phyloP scores from a whole-genome alignment of 2,113 vertebrate species.

The Sinosuthora webbiana region DNA sequence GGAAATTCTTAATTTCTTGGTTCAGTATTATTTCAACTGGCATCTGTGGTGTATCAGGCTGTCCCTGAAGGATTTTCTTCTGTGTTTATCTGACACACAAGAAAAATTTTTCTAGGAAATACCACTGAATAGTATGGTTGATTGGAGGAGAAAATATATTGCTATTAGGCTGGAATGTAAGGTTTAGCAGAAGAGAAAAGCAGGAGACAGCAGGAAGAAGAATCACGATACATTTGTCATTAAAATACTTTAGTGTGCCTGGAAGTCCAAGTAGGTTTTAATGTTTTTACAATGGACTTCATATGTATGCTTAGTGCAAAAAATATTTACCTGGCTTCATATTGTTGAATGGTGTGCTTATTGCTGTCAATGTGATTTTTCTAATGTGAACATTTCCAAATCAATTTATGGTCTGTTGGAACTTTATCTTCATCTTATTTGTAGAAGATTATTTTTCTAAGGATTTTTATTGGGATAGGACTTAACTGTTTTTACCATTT shows the following conservation, averaged over 20 bases:
- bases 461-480: conserved; percentile 26
- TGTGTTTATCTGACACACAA: conserved; percentile 46
- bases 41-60: conserved; percentile 13
- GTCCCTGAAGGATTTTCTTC: conserved; percentile 28
- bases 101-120: conserved; percentile 55
- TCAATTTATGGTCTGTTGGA: not conserved
- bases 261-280: conserved; percentile 9
- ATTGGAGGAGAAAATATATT: conserved; percentile 47
- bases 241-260: conserved; percentile 14
- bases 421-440: not conserved
- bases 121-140: conserved; percentile 35
- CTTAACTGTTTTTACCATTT: conserved; percentile 53
- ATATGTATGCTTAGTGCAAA: not conserved
- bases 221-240: conserved; percentile 1
- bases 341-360: not conserved
- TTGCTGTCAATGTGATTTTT: not conserved
- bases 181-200: conserved; percentile 32
- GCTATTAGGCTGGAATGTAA: conserved; percentile 49
- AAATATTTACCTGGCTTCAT: conserved; percentile 27
- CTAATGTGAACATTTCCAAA: not conserved
- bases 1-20: conserved; percentile 15
- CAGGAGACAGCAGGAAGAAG: conserved; percentile 21
- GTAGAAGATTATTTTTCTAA: conserved; percentile 5
- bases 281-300: conserved; percentile 1
- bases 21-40: conserved; percentile 11